Evolutionary conservation across 2,113 vertebrate genomes (phyloP), one percentile per base, ranked within the genome.

Genomic region (Apus apus): DNA sequence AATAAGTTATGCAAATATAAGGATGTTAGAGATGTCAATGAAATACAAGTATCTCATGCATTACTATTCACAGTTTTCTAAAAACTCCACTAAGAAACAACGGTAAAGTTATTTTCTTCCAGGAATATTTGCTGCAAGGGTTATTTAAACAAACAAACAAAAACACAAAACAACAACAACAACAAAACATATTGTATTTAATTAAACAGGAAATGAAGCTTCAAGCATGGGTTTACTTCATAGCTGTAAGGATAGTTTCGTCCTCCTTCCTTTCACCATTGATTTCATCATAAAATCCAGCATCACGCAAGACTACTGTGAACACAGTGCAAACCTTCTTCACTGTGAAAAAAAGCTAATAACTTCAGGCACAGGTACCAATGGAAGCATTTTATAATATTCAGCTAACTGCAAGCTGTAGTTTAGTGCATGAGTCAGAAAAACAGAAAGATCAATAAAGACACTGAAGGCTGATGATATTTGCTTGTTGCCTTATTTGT

Each of bases 271-370:
- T 40, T 54, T 76, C 20, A 48, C 16, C 5, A 15, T 29, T 4
- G 1, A 4, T 9, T 29, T 3, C 17, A 48, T 1, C 26, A 4
- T 50, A 56, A 72, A 38, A 6, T 4, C 20, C 8, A 86, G 25
- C 8, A 65, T 11, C 7, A 13, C 8, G 34, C 2, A 83, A 70
- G 21, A 29, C 2, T 43, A 25, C 13, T 73, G 17, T 57, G n/a
- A 73, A 84, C 15, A 57, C 1, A 8, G 13, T 45, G 20, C 16
- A 68, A 87, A 34, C 5, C 5, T 5, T 73, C 1, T 65, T 80
- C 10, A 26, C 20, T 5, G 45, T 84, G 17, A 34, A 6, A 62
- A 88, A 73, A 1, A n/a, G 15, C 22, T 83, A 50, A 87, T 54
- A 65, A 54, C 15, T 86, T 73, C 25, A 76, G 15, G 17, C 11